Base-by-base conservation (phyloP, 1,140 invertebrate species). In the Eumaeus atala region DNA sequence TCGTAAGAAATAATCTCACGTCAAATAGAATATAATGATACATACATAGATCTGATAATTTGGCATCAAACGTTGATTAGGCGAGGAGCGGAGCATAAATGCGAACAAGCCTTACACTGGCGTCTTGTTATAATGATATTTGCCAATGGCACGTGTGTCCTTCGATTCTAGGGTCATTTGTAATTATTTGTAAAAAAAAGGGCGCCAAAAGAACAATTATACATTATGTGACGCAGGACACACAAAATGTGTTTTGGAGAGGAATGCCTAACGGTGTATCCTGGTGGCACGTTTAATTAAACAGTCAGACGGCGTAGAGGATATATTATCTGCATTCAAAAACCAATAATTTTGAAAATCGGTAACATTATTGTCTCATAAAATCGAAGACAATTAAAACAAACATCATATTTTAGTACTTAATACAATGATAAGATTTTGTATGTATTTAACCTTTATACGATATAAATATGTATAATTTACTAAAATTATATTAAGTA, bases 21-120 rank as follows among this genome's bases (percentile, higher is more conserved):
- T 67, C 54, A 40, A 58, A 53, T 52, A 56, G 44, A 42, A 42
- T 11, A 52, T 58, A 58, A 55, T 21, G 44, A 44, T 53, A 44
- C 1, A 50, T 49, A 57, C 49, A 54, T 58, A 70, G 65, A 66
- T 64, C 72, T 68, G 67, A 74, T 61, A 75, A 81, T 86, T 86
- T 86, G 81, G 83, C 83, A 86, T 84, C 77, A 64, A 72, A 44
- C 9, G 40, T 44, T 16, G 40, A 17, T 44, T 14, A 44, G 40
- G 64, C 73, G 64, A 69, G 70, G 72, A 71, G 59, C 58, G 14
- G 40, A 54, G 40, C 40, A 16, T 77, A 80, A 83, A 82, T 84
- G 73, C 77, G 68, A 75, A 67, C 69, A 76, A 82, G 78, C 75
- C 61, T 74, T 62, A 64, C 51, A 63, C 52, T 59, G 58, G 64